Percentiles rank a stretch among this genome's conserved stretches.
phyloP scores from a whole-genome alignment of 2,113 vertebrate species.

The Percopsis transmontana region DNA sequence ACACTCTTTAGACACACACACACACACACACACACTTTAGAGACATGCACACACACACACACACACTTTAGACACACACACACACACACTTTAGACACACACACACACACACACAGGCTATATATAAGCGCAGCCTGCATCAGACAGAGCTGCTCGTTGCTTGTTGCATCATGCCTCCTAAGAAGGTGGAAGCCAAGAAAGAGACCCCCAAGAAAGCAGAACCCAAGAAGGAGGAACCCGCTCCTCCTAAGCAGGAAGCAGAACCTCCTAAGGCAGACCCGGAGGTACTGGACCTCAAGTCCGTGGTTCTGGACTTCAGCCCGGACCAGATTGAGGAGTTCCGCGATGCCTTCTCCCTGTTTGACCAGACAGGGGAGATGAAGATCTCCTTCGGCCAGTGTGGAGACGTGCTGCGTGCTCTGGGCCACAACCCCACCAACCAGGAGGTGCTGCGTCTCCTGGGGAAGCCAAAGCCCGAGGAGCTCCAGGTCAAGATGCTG shows the following conservation, averaged over 20 bases:
- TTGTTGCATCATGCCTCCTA: conserved; percentile 13
- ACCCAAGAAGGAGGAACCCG: conserved; percentile 71
- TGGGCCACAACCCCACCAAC: conserved; percentile 97
- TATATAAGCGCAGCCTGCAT: neutral
- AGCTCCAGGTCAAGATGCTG: conserved; percentile 85
- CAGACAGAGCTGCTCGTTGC: neutral
- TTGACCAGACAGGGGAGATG: conserved; percentile 92
- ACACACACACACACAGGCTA: neutral
- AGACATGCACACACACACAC: neutral
- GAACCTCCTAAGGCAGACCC: conserved; percentile 40
- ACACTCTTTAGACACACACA: neutral
- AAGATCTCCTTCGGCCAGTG: conserved; percentile 92
- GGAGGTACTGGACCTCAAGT: conserved; percentile 68
- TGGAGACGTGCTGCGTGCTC: conserved; percentile 89
- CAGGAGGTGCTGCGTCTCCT: conserved; percentile 89
- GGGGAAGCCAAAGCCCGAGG: conserved; percentile 91
- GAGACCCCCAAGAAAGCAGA: conserved; percentile 71
- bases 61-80: neutral
- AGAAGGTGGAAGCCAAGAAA: conserved; percentile 78
- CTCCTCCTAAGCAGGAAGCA: conserved; percentile 50
- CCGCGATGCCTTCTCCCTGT: conserved; percentile 92
- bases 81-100: neutral
- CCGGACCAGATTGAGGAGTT: conserved; percentile 91
- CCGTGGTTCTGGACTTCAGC: conserved; percentile 79
- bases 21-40: neutral